Evolutionary conservation across 2,797 vertebrate species (phyloP).

Genomic region (Thunnus albacares): DNA sequence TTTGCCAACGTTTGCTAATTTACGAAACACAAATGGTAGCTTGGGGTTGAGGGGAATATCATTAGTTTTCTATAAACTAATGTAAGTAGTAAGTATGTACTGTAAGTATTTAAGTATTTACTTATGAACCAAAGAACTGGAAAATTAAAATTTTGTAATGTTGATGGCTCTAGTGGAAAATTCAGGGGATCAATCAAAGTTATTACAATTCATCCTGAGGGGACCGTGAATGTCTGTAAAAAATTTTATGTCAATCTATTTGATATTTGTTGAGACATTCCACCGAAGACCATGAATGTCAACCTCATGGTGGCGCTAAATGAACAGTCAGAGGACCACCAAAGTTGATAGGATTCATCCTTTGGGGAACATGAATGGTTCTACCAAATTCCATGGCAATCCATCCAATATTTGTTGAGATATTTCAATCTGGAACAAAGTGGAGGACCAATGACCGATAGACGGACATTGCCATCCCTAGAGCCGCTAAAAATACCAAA

Average conservation of each 20-base stretch:
- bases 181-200: not conserved
- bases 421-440: conserved; percentile 5
- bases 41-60: not conserved
- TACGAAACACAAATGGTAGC: not conserved
- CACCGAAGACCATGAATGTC: no score
- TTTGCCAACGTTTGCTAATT: not conserved
- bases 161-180: not conserved
- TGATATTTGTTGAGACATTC: not conserved
- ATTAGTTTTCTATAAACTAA: not conserved
- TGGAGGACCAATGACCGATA: not conserved
- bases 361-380: not conserved
- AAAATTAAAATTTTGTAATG: not conserved
- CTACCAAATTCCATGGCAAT: not conserved
- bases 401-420: not conserved
- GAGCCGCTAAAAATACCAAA: no score
- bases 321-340: no score
- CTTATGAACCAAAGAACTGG: not conserved
- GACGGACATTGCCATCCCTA: not conserved
- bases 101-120: not conserved
- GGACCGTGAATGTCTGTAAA: not conserved
- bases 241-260: not conserved
- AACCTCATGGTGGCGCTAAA: no score
- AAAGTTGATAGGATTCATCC: not conserved
- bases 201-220: not conserved
- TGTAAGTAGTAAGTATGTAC: no score